Conservation (phyloP, 2,888 invertebrate genomes). For the Schizotus pectinicornis region DNA sequence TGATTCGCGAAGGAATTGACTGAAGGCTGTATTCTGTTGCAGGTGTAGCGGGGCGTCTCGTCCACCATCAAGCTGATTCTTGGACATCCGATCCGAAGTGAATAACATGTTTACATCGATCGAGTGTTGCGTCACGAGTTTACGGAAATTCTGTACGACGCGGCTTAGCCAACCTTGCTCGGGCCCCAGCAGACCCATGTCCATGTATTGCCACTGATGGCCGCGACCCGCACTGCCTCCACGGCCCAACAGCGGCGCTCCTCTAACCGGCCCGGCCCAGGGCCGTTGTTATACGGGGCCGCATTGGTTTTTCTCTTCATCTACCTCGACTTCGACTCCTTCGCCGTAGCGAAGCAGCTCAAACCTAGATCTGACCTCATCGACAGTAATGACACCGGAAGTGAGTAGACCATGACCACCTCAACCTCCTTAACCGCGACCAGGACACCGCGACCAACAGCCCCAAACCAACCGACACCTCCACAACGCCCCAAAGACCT, state of each 20-base stretch:
- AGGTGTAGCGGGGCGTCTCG: slow-evolving; percentile 20
- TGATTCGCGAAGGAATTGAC: not conserved
- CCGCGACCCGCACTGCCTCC: slow-evolving; percentile 44
- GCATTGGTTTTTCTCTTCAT: slow-evolving; percentile 33
- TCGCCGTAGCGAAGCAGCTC: slow-evolving; percentile 29
- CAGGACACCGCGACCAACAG: too few species aligned
- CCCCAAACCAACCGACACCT: too few species aligned
- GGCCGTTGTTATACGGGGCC: slow-evolving; percentile 36
- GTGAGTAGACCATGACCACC: slow-evolving; percentile 32
- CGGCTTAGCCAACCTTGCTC: slow-evolving; percentile 34
- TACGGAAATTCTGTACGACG: slow-evolving; percentile 34
- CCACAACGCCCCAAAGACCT: too few species aligned
- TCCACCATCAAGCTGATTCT: slow-evolving; percentile 19
- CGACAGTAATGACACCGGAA: slow-evolving; percentile 33
- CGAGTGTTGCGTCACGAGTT: slow-evolving; percentile 35
- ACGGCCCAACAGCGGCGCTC: slow-evolving; percentile 47
- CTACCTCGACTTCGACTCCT: slow-evolving; percentile 18
- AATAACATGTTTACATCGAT: slow-evolving; percentile 43
- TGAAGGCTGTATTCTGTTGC: slow-evolving; percentile 13
- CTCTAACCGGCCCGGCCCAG: slow-evolving; percentile 37
- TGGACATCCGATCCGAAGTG: slow-evolving; percentile 28
- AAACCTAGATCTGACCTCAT: slow-evolving; percentile 29
- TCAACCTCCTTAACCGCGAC: too few species aligned
- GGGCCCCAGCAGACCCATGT: slow-evolving; percentile 39
- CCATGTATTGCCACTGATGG: slow-evolving; percentile 48